These are phyloP conservation scores for Nothobranchius furzeri DNA, from an alignment of 2,113 vertebrate species.

Conservation along the genomic window DNA sequence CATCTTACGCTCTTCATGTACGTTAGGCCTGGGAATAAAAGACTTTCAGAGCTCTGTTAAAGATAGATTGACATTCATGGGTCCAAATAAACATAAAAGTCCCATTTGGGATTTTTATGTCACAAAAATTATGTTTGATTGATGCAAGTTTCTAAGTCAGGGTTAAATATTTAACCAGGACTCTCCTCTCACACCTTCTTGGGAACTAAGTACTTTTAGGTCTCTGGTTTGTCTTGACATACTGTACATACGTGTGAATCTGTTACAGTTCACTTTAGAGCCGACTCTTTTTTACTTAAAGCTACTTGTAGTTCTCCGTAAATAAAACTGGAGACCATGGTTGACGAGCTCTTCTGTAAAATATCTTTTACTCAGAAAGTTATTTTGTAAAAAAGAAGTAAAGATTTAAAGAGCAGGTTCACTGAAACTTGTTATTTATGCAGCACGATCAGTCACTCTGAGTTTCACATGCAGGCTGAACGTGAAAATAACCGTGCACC, in stretches of 20 bases:
- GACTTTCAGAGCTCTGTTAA: neutral
- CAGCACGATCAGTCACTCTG: no score
- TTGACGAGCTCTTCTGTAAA: no score
- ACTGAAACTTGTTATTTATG: no score
- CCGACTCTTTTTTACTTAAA: neutral
- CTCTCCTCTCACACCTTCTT: neutral
- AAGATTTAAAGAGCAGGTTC: no score
- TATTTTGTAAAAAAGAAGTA: no score
- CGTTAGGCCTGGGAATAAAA: constrained; percentile 1
- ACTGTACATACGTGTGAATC: no score
- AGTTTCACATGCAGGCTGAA: no score
- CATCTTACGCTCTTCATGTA: constrained; percentile 7
- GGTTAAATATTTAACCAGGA: neutral
- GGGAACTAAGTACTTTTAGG: neutral
- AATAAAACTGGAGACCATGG: neutral
- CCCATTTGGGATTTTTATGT: neutral
- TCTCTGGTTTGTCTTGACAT: neutral
- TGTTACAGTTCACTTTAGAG: neutral
- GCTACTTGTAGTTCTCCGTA: neutral
- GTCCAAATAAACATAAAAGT: neutral
- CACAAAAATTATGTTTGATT: constrained; percentile 1
- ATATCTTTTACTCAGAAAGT: no score
- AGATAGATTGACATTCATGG: constrained; percentile 1
- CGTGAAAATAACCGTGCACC: no score
- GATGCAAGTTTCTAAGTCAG: neutral